phyloP scores from a whole-genome alignment of 2,797 vertebrate species.

The Channa striata region DNA sequence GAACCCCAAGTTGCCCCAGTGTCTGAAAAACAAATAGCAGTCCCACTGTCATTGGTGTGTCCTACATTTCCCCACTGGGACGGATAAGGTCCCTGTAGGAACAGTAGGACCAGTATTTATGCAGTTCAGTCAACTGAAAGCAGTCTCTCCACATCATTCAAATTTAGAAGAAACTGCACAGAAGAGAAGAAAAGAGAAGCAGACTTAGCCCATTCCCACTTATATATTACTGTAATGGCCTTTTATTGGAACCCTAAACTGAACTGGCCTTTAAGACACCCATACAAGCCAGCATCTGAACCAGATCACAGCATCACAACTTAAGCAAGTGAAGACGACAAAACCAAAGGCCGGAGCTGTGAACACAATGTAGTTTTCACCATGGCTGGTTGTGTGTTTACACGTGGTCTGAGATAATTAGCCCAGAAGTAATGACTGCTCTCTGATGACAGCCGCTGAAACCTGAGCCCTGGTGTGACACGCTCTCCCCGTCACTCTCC shows the following conservation, averaged over 20 bases:
- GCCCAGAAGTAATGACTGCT: slow-evolving; percentile 87
- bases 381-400: slow-evolving; percentile 85
- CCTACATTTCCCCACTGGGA: too few relatives aligned
- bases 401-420: slow-evolving; percentile 86
- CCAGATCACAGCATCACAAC: neutral
- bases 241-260: slow-evolving; percentile 9
- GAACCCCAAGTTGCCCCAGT: too few relatives aligned
- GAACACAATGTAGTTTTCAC: slow-evolving; percentile 75
- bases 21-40: too few relatives aligned
- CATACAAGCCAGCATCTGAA: slow-evolving; percentile 5
- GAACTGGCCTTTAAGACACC: slow-evolving; percentile 2
- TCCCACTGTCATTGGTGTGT: too few relatives aligned
- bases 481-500: slow-evolving; percentile 84
- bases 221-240: neutral
- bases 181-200: neutral
- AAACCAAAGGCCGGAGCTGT: slow-evolving; percentile 48
- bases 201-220: neutral
- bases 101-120: neutral
- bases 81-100: too few relatives aligned
- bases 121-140: neutral
- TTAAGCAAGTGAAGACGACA: slow-evolving; percentile 32
- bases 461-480: slow-evolving; percentile 76
- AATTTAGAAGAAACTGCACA: neutral
- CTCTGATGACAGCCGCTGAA: slow-evolving; percentile 89
- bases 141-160: too few relatives aligned